Evolutionary conservation across 2,113 vertebrate genomes (phyloP).

Genomic region (Progne subis): DNA sequence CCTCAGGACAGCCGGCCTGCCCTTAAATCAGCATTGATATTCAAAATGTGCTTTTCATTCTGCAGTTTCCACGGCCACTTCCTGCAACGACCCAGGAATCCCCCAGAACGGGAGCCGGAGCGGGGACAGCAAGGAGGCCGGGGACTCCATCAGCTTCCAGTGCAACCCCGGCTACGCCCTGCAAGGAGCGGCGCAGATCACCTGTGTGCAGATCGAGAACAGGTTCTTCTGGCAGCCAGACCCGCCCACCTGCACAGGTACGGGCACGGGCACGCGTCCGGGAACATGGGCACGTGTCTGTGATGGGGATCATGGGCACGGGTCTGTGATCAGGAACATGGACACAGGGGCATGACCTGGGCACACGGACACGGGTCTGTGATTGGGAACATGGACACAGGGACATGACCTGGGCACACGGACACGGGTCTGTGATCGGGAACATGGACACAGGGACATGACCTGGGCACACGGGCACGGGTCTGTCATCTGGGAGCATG

Average conservation of each 20-base stretch:
- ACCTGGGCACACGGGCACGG: too few relatives aligned
- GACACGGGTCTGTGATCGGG: background rate
- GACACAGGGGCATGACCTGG: background rate
- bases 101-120: conserved; percentile 93
- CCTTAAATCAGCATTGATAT: fast-evolving
- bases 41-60: background rate
- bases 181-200: conserved; percentile 90
- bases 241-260: conserved; percentile 91
- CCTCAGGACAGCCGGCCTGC: background rate
- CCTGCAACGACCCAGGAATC: conserved; percentile 95
- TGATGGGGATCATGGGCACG: background rate
- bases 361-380: background rate
- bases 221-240: conserved; percentile 98
- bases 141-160: conserved; percentile 91
- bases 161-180: conserved; percentile 92
- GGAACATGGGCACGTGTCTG: too few relatives aligned
- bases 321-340: background rate
- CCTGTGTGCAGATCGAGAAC: conserved; percentile 91
- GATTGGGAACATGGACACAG: background rate
- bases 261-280: background rate
- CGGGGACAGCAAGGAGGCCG: conserved; percentile 90
- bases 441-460: too few relatives aligned
- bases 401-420: too few relatives aligned
- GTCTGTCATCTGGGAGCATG: too few relatives aligned
- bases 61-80: conserved; percentile 93